Evolutionary conservation across 2,888 invertebrate genomes (phyloP).

Genomic region (Zeuzera pyrina): DNA sequence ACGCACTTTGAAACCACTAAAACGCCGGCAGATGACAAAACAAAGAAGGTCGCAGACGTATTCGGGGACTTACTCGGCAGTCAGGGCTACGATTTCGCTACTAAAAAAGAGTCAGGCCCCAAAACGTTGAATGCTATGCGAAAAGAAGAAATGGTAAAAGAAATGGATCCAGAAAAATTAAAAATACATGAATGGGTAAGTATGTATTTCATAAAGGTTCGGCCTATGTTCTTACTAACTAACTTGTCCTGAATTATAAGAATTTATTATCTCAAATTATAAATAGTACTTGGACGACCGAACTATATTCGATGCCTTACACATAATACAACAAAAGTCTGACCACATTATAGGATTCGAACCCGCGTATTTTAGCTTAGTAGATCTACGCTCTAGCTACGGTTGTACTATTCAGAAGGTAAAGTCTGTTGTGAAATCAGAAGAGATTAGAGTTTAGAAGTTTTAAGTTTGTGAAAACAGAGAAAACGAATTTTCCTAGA

Average conservation of each 20-base stretch:
- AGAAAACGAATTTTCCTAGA: too few species aligned
- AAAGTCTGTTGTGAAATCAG: too few species aligned
- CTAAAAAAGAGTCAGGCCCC: conserved; percentile 83
- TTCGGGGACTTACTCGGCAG: conserved; percentile 94
- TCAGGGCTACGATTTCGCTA: conserved; percentile 88
- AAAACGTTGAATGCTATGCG: conserved; percentile 94
- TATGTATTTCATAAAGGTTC: conserved; percentile 4
- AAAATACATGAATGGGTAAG: conserved; percentile 86
- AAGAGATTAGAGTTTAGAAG: too few species aligned
- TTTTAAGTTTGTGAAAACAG: too few species aligned
- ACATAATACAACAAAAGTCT: too few species aligned
- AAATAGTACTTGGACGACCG: background rate
- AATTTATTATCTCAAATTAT: background rate
- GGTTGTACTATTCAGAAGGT: too few species aligned
- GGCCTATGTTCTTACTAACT: conserved; percentile 5
- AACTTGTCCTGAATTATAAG: background rate
- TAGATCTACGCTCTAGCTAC: too few species aligned
- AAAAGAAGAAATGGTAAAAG: conserved; percentile 86
- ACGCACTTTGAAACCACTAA: conserved; percentile 79
- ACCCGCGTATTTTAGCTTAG: too few species aligned
- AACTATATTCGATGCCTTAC: background rate
- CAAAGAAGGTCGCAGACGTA: conserved; percentile 76
- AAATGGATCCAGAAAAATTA: conserved; percentile 93
- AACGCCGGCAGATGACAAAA: conserved; percentile 50
- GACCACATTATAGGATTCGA: too few species aligned